A percentile compares a stretch with the other conserved stretches of the same genome.
Conservation (phyloP, 2,113 vertebrate genomes). For the Leptodactylus fuscus region DNA sequence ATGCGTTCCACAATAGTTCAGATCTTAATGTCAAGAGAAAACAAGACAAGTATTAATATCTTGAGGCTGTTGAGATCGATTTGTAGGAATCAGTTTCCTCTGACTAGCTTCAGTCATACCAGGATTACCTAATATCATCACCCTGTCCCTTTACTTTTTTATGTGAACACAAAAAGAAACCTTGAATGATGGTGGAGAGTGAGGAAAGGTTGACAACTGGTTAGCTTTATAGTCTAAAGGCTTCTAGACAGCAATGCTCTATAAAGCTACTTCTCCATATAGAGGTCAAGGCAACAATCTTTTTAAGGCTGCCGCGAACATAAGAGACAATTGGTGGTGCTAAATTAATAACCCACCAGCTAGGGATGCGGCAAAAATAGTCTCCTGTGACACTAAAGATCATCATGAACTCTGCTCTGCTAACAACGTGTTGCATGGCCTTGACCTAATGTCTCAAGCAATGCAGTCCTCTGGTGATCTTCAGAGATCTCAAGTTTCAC, state of each 20-base stretch:
- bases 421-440: not conserved
- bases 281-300: conserved; percentile 63
- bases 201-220: conserved; percentile 38
- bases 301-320: conserved; percentile 22
- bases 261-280: conserved; percentile 21
- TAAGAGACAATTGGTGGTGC: not conserved
- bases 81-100: not conserved
- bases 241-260: not conserved
- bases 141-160: not conserved
- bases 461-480: not conserved
- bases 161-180: conserved; percentile 55
- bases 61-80: conserved; percentile 20
- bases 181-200: conserved; percentile 50
- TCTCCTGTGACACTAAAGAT: not conserved
- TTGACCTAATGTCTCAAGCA: not conserved
- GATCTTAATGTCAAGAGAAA: conserved; percentile 74
- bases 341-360: not conserved
- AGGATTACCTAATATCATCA: not conserved
- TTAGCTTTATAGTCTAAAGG: not conserved
- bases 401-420: not conserved
- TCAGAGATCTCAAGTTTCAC: not conserved
- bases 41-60: not conserved
- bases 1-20: conserved; percentile 96
- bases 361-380: conserved; percentile 20
- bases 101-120: conserved; percentile 22